These are phyloP conservation scores for Cololabis saira DNA, from an alignment of 2,113 vertebrate genomes.

Conservation along the genomic window DNA sequence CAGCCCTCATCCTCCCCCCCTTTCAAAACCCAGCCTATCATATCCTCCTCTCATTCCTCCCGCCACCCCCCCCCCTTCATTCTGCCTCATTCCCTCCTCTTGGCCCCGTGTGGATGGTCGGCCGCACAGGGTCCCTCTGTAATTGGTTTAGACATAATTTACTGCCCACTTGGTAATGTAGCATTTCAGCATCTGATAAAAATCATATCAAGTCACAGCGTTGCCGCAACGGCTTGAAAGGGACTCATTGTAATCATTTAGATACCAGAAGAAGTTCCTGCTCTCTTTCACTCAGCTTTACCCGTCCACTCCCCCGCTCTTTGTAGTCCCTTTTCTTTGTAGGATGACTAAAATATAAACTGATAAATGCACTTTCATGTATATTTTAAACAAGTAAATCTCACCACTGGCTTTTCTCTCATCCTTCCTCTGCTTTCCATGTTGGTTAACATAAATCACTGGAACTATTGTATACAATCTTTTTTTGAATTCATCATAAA, in stretches of 20 bases:
- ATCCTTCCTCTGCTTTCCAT: slow-evolving; percentile 6
- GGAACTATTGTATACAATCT: slow-evolving; percentile 64
- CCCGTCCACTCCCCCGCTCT: slow-evolving; percentile 9
- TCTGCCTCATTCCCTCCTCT: slow-evolving; percentile 68
- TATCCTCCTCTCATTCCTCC: slow-evolving; percentile 80
- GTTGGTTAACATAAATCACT: slow-evolving; percentile 69
- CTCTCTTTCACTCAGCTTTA: slow-evolving; percentile 50
- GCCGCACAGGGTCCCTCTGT: slow-evolving; percentile 83
- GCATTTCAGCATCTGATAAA: slow-evolving; percentile 91
- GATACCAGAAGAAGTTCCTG: slow-evolving; percentile 77
- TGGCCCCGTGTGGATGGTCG: slow-evolving; percentile 78
- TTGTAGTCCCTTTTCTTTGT: slow-evolving; percentile 14
- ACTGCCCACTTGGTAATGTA: slow-evolving; percentile 90
- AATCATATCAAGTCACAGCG: slow-evolving; percentile 88
- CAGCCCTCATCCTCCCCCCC: slow-evolving; percentile 65
- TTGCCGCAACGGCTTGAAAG: slow-evolving; percentile 83
- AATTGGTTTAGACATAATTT: slow-evolving; percentile 93
- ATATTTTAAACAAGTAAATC: slow-evolving; percentile 31
- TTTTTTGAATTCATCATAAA: slow-evolving; percentile 58
- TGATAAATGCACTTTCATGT: slow-evolving; percentile 25
- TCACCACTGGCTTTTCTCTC: slow-evolving; percentile 11
- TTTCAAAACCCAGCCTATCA: slow-evolving; percentile 62
- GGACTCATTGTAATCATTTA: slow-evolving; percentile 85
- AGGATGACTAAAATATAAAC: slow-evolving; percentile 14
- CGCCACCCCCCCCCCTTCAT: slow-evolving; percentile 46